These are phyloP conservation scores for Clistopyga incitator DNA, from an alignment of 2,888 invertebrate genomes.

Conservation along the genomic window DNA sequence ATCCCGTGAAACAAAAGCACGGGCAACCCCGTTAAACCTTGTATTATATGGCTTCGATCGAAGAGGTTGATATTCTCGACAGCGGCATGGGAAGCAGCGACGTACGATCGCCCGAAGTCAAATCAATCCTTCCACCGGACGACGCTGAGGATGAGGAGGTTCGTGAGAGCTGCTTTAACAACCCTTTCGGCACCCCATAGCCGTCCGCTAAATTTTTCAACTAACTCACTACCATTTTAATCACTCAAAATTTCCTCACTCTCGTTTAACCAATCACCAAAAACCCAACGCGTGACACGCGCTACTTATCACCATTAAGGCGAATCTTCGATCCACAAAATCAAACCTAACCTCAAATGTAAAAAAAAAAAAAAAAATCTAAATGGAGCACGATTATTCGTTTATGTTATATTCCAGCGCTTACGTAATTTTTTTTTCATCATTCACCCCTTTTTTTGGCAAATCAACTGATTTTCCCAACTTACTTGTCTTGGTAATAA, in stretches of 20 bases:
- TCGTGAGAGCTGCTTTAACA: slow-evolving; percentile 41
- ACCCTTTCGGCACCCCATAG: not conserved
- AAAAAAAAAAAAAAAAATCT: slow-evolving; percentile 8
- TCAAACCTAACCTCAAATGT: slow-evolving; percentile 32
- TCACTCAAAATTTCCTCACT: not conserved
- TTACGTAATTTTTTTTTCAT: slow-evolving; percentile 52
- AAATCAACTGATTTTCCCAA: not conserved
- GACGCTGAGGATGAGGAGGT: slow-evolving; percentile 81
- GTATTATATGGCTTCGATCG: slow-evolving; percentile 78
- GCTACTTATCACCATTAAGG: not conserved
- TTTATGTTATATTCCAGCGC: slow-evolving; percentile 33
- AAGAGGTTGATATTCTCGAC: slow-evolving; percentile 78
- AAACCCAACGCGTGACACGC: slow-evolving; percentile 15
- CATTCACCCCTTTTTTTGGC: not conserved
- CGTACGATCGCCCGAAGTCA: slow-evolving; percentile 80
- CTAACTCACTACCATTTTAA: not conserved
- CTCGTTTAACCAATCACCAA: not conserved
- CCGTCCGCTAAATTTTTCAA: not conserved
- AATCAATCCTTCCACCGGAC: slow-evolving; percentile 79
- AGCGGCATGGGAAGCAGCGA: slow-evolving; percentile 82
- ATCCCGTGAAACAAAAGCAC: slow-evolving; percentile 15
- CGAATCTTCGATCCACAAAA: not conserved
- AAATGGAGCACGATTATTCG: slow-evolving; percentile 43
- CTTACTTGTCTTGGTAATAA: not conserved
- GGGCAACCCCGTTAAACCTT: slow-evolving; percentile 20